These are phyloP conservation scores for Linepithema humile DNA, from an alignment of 1,140 invertebrate species.

Conservation along the genomic window DNA sequence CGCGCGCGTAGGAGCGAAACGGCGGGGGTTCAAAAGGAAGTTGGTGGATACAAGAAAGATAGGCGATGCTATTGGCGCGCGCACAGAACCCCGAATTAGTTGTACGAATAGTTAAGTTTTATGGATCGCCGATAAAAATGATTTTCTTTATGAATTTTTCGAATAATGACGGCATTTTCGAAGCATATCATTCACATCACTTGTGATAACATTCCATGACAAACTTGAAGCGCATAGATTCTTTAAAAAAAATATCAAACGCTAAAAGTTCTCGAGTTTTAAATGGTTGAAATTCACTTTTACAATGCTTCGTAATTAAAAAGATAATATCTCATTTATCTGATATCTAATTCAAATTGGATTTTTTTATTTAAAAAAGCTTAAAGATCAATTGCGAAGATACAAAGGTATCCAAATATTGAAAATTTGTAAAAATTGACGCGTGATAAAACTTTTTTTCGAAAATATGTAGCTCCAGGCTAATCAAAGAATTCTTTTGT, in stretches of 20 bases:
- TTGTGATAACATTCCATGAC: neutral
- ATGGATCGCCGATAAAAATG: constrained; percentile 63
- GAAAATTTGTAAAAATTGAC: neutral
- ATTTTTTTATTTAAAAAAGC: too few relatives aligned
- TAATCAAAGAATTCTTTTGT: neutral
- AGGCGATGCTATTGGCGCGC: constrained; percentile 69
- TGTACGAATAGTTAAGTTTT: constrained; percentile 69
- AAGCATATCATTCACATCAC: neutral
- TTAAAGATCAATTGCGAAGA: neutral
- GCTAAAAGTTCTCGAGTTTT: neutral
- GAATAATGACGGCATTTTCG: neutral
- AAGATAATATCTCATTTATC: neutral
- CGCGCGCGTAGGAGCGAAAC: constrained; percentile 60
- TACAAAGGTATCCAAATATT: neutral
- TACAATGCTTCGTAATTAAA: neutral
- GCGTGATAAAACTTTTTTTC: neutral
- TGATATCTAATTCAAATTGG: too few relatives aligned
- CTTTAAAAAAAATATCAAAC: neutral
- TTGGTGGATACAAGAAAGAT: constrained; percentile 51
- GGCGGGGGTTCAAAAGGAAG: neutral
- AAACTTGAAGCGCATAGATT: neutral
- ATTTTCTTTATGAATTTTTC: neutral
- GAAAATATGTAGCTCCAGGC: neutral
- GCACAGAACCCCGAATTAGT: constrained; percentile 70
- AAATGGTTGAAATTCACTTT: neutral